Evolutionary conservation across 1,140 invertebrate species (phyloP), one percentile per base, ranked within the genome.

Genomic region (Drosophila pandora): DNA sequence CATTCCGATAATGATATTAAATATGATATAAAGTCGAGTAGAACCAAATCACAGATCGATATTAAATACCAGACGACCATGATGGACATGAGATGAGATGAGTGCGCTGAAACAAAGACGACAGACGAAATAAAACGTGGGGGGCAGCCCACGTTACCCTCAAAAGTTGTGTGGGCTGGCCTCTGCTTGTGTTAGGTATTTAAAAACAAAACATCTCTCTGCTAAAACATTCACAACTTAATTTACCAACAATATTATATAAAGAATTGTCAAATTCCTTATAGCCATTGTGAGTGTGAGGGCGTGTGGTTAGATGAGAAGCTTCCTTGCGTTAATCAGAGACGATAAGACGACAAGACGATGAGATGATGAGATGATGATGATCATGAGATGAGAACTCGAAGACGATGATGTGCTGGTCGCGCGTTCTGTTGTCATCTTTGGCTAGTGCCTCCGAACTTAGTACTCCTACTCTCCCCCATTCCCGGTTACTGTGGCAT

Each of bases 211-310:
- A 17, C 17, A 17, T 17, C 65, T 79, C 76, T 65, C 75, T 79
- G 37, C 65, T 70, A 69, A 85, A 75, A 69, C 17, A 76, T 79
- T 79, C 63, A 76, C 71, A 79, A 73, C 39, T 72, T 83, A 77
- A 88, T 72, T 71, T 76, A 73, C 43, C 64, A 79, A 78, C 56
- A 76, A 75, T 76, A 69, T 75, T 79, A 88, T 83, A 88, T 87
- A 88, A 88, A 88, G 83, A 88, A 88, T 88, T 88, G 83, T 88
- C 53, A 79, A 88, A 88, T 88, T 88, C 83, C 83, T 88, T 88
- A 88, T 88, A 88, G 83, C 83, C 41, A 69, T 61, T 87, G 56
- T 73, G 65, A 64, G 74, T 77, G 57, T 77, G 55, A 77, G 75
- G 59, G 75, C 53, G 65, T 57, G 54, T 41, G 64, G 74, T 70